Conservation (phyloP, 2,888 invertebrate species). For the Seladonia tumulorum region DNA sequence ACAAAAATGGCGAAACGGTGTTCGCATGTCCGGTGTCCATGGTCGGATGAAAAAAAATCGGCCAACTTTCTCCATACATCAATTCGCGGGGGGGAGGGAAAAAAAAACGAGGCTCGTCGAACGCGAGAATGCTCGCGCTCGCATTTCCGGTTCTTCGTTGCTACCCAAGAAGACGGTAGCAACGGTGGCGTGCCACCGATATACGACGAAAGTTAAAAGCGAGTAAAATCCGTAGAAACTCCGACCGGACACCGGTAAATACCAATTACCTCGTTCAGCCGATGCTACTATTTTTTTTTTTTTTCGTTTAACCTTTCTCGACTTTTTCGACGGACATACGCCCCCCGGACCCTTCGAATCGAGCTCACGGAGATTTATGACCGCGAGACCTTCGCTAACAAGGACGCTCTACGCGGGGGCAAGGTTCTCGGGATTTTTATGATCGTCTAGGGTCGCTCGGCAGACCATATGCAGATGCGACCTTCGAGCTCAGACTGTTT, state of each 20-base stretch:
- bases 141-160: neutral
- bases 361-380: neutral
- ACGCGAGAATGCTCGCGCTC: neutral
- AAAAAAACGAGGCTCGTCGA: neutral
- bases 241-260: constrained; percentile 57
- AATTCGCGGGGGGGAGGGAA: neutral
- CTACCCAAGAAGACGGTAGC: neutral
- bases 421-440: constrained; percentile 41
- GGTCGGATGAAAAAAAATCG: constrained; percentile 4
- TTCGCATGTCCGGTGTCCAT: neutral
- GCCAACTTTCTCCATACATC: constrained; percentile 16
- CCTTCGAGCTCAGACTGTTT: neutral
- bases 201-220: constrained; percentile 34
- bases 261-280: constrained; percentile 51
- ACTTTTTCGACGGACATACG: constrained; percentile 33
- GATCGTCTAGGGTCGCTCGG: constrained; percentile 31
- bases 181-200: neutral
- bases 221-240: constrained; percentile 17
- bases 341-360: neutral
- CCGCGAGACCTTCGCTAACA: constrained; percentile 12
- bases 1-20: constrained; percentile 20
- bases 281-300: constrained; percentile 29
- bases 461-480: constrained; percentile 18
- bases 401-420: neutral
- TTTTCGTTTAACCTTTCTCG: neutral